Evolutionary conservation across 1,140 invertebrate species (phyloP).

Genomic region (Physella acuta): DNA sequence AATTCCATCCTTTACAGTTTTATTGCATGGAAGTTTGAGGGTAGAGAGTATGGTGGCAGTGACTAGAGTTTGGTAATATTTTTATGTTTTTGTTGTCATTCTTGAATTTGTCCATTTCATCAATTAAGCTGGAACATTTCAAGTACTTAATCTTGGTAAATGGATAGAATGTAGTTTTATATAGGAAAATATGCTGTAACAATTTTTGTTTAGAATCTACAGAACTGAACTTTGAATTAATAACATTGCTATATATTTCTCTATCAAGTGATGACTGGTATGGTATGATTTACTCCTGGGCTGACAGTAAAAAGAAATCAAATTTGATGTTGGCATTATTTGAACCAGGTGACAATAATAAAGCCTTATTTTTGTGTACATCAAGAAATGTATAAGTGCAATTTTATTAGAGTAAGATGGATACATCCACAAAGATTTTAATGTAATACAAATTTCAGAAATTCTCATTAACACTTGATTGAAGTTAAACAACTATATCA

Average conservation of each 20-base stretch:
- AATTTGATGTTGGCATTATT: constrained; percentile 89
- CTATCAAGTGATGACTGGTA: constrained; percentile 80
- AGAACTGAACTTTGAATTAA: too few species aligned
- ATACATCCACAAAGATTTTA: neutral
- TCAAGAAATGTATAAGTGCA: too few species aligned
- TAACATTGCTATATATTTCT: constrained; percentile 1
- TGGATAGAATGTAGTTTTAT: too few species aligned
- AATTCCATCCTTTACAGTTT: constrained; percentile 85
- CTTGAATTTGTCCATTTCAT: too few species aligned
- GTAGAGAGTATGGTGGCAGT: constrained; percentile 64
- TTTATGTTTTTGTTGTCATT: too few species aligned
- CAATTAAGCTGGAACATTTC: too few species aligned
- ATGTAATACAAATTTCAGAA: neutral
- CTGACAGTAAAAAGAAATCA: constrained; percentile 92
- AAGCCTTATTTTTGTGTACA: too few species aligned
- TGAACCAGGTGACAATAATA: constrained; percentile 78
- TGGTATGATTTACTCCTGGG: constrained; percentile 91
- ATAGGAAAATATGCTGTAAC: too few species aligned
- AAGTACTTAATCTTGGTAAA: too few species aligned
- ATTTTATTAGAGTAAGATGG: neutral
- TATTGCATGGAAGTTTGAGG: constrained; percentile 91
- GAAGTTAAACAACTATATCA: too few species aligned
- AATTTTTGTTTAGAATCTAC: too few species aligned
- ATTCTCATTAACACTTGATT: too few species aligned
- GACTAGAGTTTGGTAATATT: constrained; percentile 64